A percentile compares a stretch with the other conserved stretches of the same genome.
Evolutionary conservation across 1,140 invertebrate genomes (phyloP).

Genomic region (Ceratina australensis): DNA sequence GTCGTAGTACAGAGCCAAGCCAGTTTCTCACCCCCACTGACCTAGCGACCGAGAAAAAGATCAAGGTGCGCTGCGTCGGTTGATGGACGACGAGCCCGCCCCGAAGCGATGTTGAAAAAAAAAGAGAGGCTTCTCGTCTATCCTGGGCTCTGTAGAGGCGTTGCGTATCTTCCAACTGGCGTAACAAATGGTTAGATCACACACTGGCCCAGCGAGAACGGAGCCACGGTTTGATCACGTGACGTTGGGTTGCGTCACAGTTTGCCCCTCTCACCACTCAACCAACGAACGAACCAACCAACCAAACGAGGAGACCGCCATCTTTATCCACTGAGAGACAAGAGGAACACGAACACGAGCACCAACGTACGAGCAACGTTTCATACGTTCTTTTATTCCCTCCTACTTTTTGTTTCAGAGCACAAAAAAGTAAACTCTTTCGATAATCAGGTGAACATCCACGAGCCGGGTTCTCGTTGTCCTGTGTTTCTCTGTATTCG

Average conservation of each 20-base stretch:
- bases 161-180: conserved; percentile 68
- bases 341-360: conserved; percentile 54
- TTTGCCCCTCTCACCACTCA: conserved; percentile 60
- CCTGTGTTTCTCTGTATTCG: background rate
- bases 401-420: background rate
- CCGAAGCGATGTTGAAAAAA: conserved; percentile 8
- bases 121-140: conserved; percentile 25
- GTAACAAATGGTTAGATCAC: conserved; percentile 78
- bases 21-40: conserved; percentile 80
- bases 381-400: conserved; percentile 19
- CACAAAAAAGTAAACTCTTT: background rate
- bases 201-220: conserved; percentile 75
- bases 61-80: conserved; percentile 27
- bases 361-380: conserved; percentile 47
- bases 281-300: conserved; percentile 52
- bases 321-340: conserved; percentile 69
- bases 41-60: conserved; percentile 69
- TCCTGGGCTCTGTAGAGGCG: conserved; percentile 53
- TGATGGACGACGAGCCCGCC: conserved; percentile 13
- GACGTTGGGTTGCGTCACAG: conserved; percentile 67
- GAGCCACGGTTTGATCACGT: conserved; percentile 73
- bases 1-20: conserved; percentile 75
- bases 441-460: background rate
- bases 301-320: conserved; percentile 69
- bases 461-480: background rate